Evolutionary conservation across 2,113 vertebrate genomes (phyloP).

Genomic region (Eulacestoma nigropectus): DNA sequence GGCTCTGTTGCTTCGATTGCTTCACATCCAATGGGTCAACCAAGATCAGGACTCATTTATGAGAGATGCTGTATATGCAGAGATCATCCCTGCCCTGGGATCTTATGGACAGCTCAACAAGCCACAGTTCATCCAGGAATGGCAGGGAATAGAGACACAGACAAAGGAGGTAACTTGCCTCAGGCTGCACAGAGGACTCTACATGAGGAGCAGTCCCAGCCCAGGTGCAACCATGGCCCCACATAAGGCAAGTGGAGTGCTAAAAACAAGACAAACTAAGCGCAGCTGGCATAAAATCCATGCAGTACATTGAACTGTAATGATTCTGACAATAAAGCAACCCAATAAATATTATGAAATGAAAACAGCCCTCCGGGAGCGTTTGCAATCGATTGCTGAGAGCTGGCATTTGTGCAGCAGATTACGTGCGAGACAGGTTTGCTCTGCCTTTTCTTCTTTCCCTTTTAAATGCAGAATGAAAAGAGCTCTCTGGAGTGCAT

Average conservation of each 20-base stretch:
- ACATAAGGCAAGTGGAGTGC: not conserved
- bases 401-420: slow-evolving; percentile 52
- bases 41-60: not conserved
- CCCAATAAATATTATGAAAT: slow-evolving; percentile 73
- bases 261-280: slow-evolving; percentile 66
- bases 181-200: not conserved
- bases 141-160: not conserved
- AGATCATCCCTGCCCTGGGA: not conserved
- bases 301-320: slow-evolving; percentile 71
- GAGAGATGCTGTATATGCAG: not conserved
- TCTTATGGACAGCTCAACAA: not conserved
- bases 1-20: not conserved
- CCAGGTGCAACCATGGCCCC: not conserved
- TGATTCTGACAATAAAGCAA: slow-evolving; percentile 73
- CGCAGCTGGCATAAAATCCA: slow-evolving; percentile 68
- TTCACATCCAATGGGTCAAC: not conserved
- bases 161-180: not conserved
- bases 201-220: not conserved
- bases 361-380: slow-evolving; percentile 68
- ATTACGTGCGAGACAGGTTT: not conserved
- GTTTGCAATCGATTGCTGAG: slow-evolving; percentile 50
- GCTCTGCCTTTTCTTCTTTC: slow-evolving; percentile 39
- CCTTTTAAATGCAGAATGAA: slow-evolving; percentile 29
- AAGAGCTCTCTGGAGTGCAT: not conserved
- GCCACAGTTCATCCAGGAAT: not conserved